phyloP scores from a whole-genome alignment of 2,888 invertebrate species.

The Cerastis rubricosa region DNA sequence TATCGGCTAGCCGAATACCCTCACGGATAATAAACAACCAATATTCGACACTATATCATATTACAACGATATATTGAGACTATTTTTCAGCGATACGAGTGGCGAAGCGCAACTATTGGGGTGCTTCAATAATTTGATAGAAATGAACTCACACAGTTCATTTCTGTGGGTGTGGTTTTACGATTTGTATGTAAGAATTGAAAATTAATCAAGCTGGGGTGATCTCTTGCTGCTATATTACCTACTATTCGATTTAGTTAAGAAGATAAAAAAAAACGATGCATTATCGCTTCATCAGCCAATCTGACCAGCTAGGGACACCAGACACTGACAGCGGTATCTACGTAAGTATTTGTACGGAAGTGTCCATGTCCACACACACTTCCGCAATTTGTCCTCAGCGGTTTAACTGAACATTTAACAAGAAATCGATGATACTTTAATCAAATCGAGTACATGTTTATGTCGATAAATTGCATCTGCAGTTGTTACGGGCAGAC shows the following conservation, averaged over 20 bases:
- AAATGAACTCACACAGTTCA: too few relatives aligned
- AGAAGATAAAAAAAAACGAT: not conserved
- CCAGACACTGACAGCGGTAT: not conserved
- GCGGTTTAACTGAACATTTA: not conserved
- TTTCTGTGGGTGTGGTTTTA: not conserved
- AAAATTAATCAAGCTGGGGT: not conserved
- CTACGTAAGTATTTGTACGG: not conserved
- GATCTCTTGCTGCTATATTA: not conserved
- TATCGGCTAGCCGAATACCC: not conserved
- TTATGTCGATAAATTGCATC: not conserved
- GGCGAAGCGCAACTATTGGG: not conserved
- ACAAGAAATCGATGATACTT: not conserved
- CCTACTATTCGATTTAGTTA: not conserved
- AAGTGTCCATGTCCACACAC: not conserved
- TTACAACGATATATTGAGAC: constrained; percentile 12
- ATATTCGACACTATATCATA: not conserved
- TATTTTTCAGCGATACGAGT: not conserved
- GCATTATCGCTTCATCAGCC: too few relatives aligned
- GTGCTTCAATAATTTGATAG: not conserved
- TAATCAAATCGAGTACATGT: not conserved
- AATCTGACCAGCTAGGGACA: not conserved
- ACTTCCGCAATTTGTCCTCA: not conserved
- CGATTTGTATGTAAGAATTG: not conserved
- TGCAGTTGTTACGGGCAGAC: not conserved
- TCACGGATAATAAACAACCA: constrained; percentile 5